Evolutionary conservation across 2,888 invertebrate genomes (phyloP).

Genomic region (Diarsia rubi): DNA sequence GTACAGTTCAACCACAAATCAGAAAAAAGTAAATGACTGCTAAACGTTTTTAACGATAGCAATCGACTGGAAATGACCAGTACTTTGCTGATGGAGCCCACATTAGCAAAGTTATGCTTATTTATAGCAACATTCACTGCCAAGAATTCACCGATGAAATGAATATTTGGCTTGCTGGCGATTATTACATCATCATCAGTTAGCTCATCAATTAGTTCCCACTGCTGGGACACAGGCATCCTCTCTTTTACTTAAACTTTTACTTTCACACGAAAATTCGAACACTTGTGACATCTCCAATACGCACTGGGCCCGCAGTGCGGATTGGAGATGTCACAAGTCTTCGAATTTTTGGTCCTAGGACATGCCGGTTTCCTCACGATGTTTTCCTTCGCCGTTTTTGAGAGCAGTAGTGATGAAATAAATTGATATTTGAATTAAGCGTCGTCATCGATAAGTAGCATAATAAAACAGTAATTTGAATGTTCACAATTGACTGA

Average conservation of each 20-base stretch:
- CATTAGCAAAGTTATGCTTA: slow-evolving; percentile 58
- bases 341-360: too few relatives aligned
- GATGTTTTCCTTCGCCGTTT: too few relatives aligned
- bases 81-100: slow-evolving; percentile 45
- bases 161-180: slow-evolving; percentile 42
- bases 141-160: slow-evolving; percentile 48
- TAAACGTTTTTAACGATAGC: slow-evolving; percentile 59
- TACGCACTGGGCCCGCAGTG: too few relatives aligned
- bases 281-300: too few relatives aligned
- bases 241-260: too few relatives aligned
- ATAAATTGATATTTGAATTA: background rate
- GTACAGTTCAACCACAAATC: slow-evolving; percentile 35
- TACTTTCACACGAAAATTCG: too few relatives aligned
- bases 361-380: too few relatives aligned
- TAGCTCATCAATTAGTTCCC: too few relatives aligned
- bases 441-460: background rate
- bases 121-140: slow-evolving; percentile 53
- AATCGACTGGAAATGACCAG: slow-evolving; percentile 50
- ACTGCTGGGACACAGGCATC: too few relatives aligned
- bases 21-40: slow-evolving; percentile 51
- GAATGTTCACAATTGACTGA: background rate
- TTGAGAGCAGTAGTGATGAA: too few relatives aligned
- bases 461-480: background rate
- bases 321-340: too few relatives aligned
- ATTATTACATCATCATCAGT: slow-evolving; percentile 21